Base-by-base conservation (phyloP, 1,140 invertebrate genomes). In the Brachionus asplanchnoidis region DNA sequence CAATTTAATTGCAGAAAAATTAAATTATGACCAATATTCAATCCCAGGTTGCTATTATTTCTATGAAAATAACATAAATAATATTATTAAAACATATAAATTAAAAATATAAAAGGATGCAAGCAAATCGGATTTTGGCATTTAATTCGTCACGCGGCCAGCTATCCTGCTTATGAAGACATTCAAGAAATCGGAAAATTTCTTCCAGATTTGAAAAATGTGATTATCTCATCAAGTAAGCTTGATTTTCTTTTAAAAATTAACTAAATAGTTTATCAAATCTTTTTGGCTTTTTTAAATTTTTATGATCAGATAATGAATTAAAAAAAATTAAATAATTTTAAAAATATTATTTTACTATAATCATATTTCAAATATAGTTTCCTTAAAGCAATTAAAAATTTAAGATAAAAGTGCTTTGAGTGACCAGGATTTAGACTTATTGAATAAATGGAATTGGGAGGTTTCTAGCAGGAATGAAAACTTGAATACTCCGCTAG, bases 81-180 rank as follows among this genome's bases (percentile, higher is more conserved):
- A 36, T 7, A 36, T 36, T 36, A 36, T 5, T 7, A 36, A 32
- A 36, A 36, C 4, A 36, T 36, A 7, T 6, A 46, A 23, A 14
- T 53, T 65, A 82, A 26, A n/a, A 32, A 20, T 65, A 17, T 40
- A 40, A 42, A 44, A 82, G 79, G n/a, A 42, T 82, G 79, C 14
- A 60, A 82, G 28, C 50, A 40, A 65, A 82, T 82, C 23, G 79
- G 79, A 9, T 65, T 82, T 17, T 82, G 79, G 79, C 79, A 82
- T 60, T 65, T 82, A 44, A 44, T 68, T 9, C 20, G 79, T 26
- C 40, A 82, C 26, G 50, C 20, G 2, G 79, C 79, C 3, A 42
- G 14, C 26, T 82, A 82, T 46, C 79, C 79, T 3, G n/a, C 28
- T 26, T 65, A 20, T 65, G 40, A 68, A 65, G 79, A 82, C 12